These are phyloP conservation scores for Tetramorium alpestre DNA, from an alignment of 1,140 invertebrate genomes.

Conservation along the genomic window DNA sequence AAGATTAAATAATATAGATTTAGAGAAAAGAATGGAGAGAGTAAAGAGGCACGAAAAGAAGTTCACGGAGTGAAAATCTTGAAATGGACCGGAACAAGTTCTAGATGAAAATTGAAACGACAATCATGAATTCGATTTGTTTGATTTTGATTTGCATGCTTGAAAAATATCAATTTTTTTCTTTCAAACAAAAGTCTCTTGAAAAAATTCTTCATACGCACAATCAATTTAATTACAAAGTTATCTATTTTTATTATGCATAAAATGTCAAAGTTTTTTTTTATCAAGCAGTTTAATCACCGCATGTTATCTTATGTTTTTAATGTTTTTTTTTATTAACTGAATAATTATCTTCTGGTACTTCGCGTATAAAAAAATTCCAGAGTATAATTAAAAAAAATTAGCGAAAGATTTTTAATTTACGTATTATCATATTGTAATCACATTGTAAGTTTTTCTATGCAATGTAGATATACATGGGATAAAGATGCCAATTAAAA, in stretches of 20 bases:
- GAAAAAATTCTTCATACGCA: background rate
- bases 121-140: background rate
- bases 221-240: background rate
- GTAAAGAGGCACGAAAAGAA: background rate
- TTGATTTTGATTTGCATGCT: background rate
- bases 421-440: background rate
- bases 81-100: conserved; percentile 47
- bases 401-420: background rate
- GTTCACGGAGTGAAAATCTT: conserved; percentile 56
- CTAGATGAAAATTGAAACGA: conserved; percentile 74
- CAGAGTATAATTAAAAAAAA: background rate
- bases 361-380: background rate
- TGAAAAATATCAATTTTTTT: conserved; percentile 48
- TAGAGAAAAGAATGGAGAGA: background rate
- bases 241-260: background rate
- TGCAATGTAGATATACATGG: background rate
- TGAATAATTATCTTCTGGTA: background rate
- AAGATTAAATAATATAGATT: background rate
- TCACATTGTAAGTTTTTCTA: background rate
- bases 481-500: conserved; percentile 5
- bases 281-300: background rate
- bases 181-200: background rate
- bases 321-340: background rate
- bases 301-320: background rate
- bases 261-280: background rate